These are phyloP conservation scores for Cephalopholis sonnerati DNA, from an alignment of 2,113 vertebrate species.

Conservation along the genomic window DNA sequence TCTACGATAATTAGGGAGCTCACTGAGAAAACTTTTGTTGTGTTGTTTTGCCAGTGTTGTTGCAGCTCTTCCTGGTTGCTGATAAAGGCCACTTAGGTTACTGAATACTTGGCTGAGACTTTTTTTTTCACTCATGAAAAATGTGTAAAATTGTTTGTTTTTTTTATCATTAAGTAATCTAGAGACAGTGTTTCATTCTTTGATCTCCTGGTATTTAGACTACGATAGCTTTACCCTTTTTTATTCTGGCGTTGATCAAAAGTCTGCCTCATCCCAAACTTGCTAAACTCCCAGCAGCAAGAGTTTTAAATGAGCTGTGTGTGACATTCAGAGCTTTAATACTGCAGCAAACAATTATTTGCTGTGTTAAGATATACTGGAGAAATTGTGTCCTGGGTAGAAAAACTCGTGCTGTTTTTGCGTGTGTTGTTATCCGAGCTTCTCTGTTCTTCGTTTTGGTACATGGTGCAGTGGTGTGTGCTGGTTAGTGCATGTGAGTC, in stretches of 20 bases:
- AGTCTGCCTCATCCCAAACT: not conserved
- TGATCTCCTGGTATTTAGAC: constrained; percentile 17
- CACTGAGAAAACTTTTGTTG: not conserved
- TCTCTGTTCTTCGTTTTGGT: too few relatives aligned
- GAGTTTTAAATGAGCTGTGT: not conserved
- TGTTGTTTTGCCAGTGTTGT: not conserved
- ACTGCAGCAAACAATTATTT: too few relatives aligned
- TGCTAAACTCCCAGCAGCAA: not conserved
- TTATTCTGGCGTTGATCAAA: constrained; percentile 8
- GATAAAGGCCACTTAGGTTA: not conserved
- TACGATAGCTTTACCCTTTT: constrained; percentile 17
- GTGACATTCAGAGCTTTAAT: too few relatives aligned
- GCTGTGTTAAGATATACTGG: too few relatives aligned
- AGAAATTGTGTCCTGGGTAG: too few relatives aligned
- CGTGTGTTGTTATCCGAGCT: too few relatives aligned
- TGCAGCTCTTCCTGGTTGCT: not conserved
- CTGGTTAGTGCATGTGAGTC: too few relatives aligned
- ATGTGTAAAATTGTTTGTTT: too few relatives aligned
- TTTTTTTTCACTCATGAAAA: not conserved
- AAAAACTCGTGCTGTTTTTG: too few relatives aligned
- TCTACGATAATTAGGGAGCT: not conserved
- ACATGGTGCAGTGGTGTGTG: too few relatives aligned
- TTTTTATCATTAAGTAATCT: not conserved
- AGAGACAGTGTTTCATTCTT: not conserved
- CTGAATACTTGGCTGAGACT: not conserved